These are phyloP conservation scores for Pyrgilauda ruficollis DNA, from an alignment of 2,113 vertebrate species.

Conservation along the genomic window DNA sequence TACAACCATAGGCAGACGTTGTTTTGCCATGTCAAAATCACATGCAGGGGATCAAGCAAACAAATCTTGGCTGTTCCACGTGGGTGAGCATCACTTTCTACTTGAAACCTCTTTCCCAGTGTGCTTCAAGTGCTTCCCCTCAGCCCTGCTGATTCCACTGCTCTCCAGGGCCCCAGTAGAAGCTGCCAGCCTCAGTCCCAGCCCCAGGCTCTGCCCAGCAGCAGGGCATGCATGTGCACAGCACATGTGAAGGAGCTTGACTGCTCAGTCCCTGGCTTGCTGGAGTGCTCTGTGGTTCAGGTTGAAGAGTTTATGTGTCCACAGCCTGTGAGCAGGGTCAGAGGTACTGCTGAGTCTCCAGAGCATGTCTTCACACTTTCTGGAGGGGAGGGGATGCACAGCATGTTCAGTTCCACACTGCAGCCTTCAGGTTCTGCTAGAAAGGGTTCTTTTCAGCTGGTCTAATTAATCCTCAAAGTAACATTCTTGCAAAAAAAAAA, in stretches of 20 bases:
- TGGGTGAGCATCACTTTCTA: not conserved
- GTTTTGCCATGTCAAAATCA: not conserved
- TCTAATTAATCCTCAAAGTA: not conserved
- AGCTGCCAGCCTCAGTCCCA: not conserved
- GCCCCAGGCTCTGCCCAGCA: not conserved
- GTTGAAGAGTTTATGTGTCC: not conserved
- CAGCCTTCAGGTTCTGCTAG: not conserved
- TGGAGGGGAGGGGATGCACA: not conserved
- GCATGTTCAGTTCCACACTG: not conserved
- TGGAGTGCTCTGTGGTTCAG: not conserved
- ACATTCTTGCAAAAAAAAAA: not conserved
- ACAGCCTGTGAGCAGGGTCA: accelerated
- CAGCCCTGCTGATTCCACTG: not conserved
- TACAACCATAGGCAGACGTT: not conserved
- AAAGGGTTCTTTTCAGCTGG: not conserved
- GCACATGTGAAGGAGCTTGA: not conserved
- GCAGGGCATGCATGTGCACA: not conserved
- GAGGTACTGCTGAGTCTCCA: not conserved
- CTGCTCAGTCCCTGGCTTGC: not conserved
- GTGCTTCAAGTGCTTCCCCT: not conserved
- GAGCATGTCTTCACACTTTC: not conserved
- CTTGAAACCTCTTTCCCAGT: not conserved
- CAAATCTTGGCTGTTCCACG: not conserved
- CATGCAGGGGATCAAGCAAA: not conserved
- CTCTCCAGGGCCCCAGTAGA: not conserved